Evolutionary conservation across 1,140 invertebrate species (phyloP).

Genomic region (Atopsyche davidsoni): DNA sequence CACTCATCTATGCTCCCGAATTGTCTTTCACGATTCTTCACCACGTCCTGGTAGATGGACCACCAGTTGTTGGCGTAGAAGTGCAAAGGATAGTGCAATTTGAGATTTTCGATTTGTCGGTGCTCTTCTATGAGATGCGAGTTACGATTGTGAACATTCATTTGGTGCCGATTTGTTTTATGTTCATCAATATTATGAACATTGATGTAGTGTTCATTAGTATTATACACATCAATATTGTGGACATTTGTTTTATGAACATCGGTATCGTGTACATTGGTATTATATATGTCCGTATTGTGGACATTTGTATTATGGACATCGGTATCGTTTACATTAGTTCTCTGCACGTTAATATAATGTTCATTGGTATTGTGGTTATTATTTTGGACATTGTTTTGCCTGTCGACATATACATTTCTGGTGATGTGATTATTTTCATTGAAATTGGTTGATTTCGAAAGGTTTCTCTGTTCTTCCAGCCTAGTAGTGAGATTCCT

Average conservation of each 20-base stretch:
- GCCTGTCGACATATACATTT: constrained; percentile 33
- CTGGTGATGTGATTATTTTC: neutral
- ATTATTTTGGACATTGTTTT: constrained; percentile 32
- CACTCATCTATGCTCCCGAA: constrained; percentile 47
- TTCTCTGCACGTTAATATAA: constrained; percentile 42
- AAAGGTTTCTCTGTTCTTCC: constrained; percentile 32
- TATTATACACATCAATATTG: too few species aligned
- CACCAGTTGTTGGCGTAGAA: constrained; percentile 50
- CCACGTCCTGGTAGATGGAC: constrained; percentile 44
- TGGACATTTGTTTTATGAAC: too few species aligned
- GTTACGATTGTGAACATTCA: constrained; percentile 24
- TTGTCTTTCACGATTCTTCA: constrained; percentile 42
- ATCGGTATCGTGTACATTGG: too few species aligned
- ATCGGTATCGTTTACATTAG: constrained; percentile 37
- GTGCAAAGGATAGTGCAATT: constrained; percentile 39
- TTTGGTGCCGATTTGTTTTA: constrained; percentile 45
- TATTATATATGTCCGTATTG: too few species aligned
- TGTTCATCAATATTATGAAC: too few species aligned
- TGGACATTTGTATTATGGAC: too few species aligned
- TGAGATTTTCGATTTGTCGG: constrained; percentile 39
- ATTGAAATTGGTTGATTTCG: neutral
- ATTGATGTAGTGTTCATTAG: too few species aligned
- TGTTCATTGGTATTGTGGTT: constrained; percentile 38
- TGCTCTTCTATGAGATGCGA: constrained; percentile 29
- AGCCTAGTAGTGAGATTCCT: constrained; percentile 5